Evolutionary conservation across 35 echinoderm and acorn worm genomes (phyloP).

Genomic region (Heliocidaris tuberculata): DNA sequence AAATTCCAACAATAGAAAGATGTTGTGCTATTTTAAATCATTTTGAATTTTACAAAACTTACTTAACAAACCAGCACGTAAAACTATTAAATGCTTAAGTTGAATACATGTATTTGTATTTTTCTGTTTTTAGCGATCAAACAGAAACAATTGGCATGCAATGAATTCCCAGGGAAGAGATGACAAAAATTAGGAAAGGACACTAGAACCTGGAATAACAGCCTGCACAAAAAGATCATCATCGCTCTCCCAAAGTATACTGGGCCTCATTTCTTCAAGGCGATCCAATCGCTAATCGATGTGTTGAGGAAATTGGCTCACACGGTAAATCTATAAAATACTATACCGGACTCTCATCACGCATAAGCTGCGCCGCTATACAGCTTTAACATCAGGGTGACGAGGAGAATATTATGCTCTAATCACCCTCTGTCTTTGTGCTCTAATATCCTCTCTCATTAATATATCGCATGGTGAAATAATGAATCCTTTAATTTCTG

Average conservation of each 20-base stretch:
- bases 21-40: too few species aligned
- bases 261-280: slow-evolving; percentile 4
- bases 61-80: too few species aligned
- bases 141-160: not conserved
- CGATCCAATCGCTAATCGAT: slow-evolving; percentile 26
- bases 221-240: not conserved
- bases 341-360: not conserved
- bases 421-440: not conserved
- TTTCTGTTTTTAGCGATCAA: not conserved
- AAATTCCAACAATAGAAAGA: too few species aligned
- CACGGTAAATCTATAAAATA: slow-evolving; percentile 31
- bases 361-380: not conserved
- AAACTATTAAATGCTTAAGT: not conserved
- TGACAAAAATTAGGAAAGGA: not conserved
- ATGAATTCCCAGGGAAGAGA: not conserved
- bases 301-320: slow-evolving; percentile 24
- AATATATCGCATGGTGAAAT: not conserved
- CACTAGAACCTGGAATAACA: not conserved
- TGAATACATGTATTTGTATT: not conserved
- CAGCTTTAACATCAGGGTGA: not conserved
- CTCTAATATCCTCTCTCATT: not conserved
- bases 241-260: not conserved
- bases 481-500: not conserved
- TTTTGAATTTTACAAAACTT: too few species aligned
- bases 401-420: not conserved